phyloP scores from a whole-genome alignment of 2,113 vertebrate species.

The Monarcha castaneiventris region DNA sequence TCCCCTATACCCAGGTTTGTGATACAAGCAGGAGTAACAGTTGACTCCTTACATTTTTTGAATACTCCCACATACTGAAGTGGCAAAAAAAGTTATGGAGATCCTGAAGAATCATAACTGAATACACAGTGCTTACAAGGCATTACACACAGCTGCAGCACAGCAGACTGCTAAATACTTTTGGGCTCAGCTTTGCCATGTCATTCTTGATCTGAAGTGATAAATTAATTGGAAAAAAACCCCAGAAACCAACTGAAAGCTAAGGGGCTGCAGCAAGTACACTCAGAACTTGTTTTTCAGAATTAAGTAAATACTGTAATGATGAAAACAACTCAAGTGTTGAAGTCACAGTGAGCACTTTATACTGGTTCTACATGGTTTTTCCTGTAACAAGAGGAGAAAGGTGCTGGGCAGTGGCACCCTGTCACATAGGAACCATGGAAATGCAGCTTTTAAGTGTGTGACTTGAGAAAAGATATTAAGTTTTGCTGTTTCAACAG shows the following conservation, averaged over 20 bases:
- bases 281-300: background rate
- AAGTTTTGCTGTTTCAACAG: background rate
- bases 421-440: background rate
- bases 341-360: background rate
- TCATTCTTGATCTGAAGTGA: background rate
- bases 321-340: background rate
- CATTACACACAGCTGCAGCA: background rate
- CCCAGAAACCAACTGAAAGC: background rate
- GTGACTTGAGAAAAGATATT: background rate
- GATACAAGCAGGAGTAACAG: background rate
- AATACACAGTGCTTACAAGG: background rate
- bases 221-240: background rate
- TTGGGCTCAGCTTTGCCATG: background rate
- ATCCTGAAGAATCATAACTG: background rate
- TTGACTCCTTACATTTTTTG: background rate
- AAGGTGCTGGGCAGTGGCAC: background rate
- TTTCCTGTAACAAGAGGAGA: background rate
- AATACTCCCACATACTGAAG: background rate
- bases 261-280: background rate
- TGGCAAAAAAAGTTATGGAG: background rate
- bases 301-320: background rate
- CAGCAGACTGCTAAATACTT: background rate
- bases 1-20: background rate
- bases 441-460: background rate
- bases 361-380: background rate